Base-by-base conservation (phyloP, 92 coral and sea anemone species). In the Epizoanthus fatuus region DNA sequence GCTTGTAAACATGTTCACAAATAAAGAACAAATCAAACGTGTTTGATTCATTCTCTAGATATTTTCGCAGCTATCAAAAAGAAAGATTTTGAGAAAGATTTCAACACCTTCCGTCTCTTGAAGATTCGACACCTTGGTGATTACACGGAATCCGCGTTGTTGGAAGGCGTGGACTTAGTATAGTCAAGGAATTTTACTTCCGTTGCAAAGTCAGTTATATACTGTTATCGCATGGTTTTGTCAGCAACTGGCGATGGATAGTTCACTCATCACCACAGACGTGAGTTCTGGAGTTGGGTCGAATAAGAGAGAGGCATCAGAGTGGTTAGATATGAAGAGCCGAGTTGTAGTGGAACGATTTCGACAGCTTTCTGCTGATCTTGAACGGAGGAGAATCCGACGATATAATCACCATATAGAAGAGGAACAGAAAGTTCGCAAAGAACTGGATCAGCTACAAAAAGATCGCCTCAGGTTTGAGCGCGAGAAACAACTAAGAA, bases 391-490 rank as follows among this genome's bases (percentile, higher is more conserved):
- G 81, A 83, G 91, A 76, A 62, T 81, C 25, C 83, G 93, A 70
- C 86, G 71, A 42, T 91, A 74, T 67, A 86, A 87, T 66, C 69
- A 63, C 15, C 90, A 93, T 35, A 58, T 74, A 2, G 94, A 93
- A 65, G 96, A 93, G 65, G 74, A 81, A 51, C 58, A 69, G 73
- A 87, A 88, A 76, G 92, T 93, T 4, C 75, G 82, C 42, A 63
- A 72, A 47, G 94, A 93, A 39, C 84, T 93, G 42, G 75, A 74
- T 38, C 59, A 88, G 72, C 87, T 93, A 56, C 92, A 91, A 37
- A 85, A 82, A n/a, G 96, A 93, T 62, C 72, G 91, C 42, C 83
- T 87, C 53, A 65, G 96, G 15, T 93, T 93, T 88, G 96, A 93
- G 85, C 85, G 96, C 35, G 96, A 93, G 60, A 93, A 88, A 49